A percentile compares a stretch with the other conserved stretches of the same genome.
phyloP scores from a whole-genome alignment of 2,113 vertebrate species.

The Lethenteron camtschaticum region DNA sequence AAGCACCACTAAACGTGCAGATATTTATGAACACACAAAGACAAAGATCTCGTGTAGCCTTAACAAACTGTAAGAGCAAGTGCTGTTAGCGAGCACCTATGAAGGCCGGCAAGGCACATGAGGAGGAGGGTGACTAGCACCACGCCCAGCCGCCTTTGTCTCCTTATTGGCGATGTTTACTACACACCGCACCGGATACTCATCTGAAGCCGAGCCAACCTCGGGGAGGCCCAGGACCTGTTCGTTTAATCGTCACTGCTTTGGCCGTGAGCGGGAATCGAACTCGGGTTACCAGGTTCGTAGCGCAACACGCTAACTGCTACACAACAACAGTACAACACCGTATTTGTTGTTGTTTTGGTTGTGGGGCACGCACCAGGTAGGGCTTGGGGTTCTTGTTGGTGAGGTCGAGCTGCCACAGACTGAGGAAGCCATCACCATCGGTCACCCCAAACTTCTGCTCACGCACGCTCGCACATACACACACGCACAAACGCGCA shows the following conservation, averaged over 20 bases:
- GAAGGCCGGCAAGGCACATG: no score
- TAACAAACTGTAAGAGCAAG: no score
- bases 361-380: slow-evolving; percentile 35
- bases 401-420: slow-evolving; percentile 96
- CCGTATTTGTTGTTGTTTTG: no score
- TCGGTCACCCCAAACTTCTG: slow-evolving; percentile 77
- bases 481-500: background rate
- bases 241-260: background rate
- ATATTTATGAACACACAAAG: no score
- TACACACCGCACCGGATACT: background rate
- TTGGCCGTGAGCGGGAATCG: background rate
- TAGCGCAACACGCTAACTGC: background rate
- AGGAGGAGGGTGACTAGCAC: no score
- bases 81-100: no score
- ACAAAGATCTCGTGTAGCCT: no score
- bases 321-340: background rate
- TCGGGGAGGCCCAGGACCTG: no score
- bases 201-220: background rate
- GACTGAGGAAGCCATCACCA: slow-evolving; percentile 84
- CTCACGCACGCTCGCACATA: background rate
- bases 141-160: background rate
- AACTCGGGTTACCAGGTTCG: background rate
- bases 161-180: background rate
- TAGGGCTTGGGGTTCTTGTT: slow-evolving; percentile 85
- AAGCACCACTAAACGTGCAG: no score